Conservation (phyloP, 2,797 vertebrate genomes). For the Ataeniobius toweri region DNA sequence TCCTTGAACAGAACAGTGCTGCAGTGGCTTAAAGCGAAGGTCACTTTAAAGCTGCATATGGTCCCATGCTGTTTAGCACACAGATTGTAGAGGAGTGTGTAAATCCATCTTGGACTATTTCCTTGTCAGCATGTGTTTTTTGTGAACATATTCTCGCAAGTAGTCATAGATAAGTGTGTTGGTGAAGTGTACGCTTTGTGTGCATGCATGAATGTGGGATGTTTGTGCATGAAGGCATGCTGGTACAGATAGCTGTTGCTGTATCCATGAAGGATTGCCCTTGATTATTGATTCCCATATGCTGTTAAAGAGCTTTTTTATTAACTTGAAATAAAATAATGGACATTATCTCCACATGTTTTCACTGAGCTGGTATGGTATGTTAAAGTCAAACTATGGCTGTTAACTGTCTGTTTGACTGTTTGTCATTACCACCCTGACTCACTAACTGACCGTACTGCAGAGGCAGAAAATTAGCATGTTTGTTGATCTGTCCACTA, state of each 20-base stretch:
- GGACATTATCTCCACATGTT: neutral
- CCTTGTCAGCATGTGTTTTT: neutral
- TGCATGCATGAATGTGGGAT: neutral
- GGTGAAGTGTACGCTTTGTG: slow-evolving; percentile 7
- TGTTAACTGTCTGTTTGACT: neutral
- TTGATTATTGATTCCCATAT: slow-evolving; percentile 47
- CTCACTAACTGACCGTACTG: slow-evolving; percentile 54
- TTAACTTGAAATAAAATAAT: neutral
- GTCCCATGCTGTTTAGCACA: slow-evolving; percentile 43
- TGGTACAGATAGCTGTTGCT: slow-evolving; percentile 53
- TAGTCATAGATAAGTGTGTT: slow-evolving; percentile 16
- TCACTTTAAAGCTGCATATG: slow-evolving; percentile 47
- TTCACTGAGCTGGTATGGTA: neutral
- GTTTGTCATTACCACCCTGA: slow-evolving; percentile 47
- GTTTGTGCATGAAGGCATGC: slow-evolving; percentile 13
- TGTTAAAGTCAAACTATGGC: neutral
- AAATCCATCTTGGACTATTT: slow-evolving; percentile 25
- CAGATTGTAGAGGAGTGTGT: slow-evolving; percentile 7
- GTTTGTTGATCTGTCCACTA: slow-evolving; percentile 45
- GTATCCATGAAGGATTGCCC: slow-evolving; percentile 58
- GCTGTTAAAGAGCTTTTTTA: neutral
- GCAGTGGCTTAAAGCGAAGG: slow-evolving; percentile 66
- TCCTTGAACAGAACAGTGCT: slow-evolving; percentile 44
- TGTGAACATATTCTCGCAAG: slow-evolving; percentile 2
- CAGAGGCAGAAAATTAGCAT: slow-evolving; percentile 42